Evolutionary conservation across 1,140 invertebrate species (phyloP).

Genomic region (Drosophila seguyi): DNA sequence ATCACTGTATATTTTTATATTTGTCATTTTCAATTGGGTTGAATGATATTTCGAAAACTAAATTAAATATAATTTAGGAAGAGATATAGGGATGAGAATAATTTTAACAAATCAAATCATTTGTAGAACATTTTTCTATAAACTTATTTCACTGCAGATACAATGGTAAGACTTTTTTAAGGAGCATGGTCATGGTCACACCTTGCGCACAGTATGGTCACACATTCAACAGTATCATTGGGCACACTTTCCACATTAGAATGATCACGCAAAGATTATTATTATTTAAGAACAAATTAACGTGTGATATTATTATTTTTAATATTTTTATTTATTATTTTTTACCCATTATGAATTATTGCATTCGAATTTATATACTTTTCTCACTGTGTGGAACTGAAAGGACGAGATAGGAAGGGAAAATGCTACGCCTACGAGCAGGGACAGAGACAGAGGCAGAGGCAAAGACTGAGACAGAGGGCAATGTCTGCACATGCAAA

Average conservation of each 20-base stretch:
- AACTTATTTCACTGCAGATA: neutral
- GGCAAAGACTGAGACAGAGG: conserved; percentile 40
- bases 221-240: no score
- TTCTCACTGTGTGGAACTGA: conserved; percentile 3
- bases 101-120: neutral
- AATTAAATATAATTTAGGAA: neutral
- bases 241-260: neutral
- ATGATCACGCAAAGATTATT: neutral
- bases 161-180: neutral
- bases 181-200: neutral
- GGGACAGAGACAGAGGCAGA: conserved; percentile 29
- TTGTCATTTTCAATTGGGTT: neutral
- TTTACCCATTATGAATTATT: neutral
- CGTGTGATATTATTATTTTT: no score
- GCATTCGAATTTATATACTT: neutral
- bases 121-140: neutral
- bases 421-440: conserved; percentile 70
- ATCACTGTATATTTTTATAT: neutral
- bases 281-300: neutral
- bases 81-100: neutral
- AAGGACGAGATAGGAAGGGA: conserved; percentile 22
- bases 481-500: conserved; percentile 74
- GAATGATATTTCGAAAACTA: neutral
- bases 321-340: neutral
- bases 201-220: neutral